These are phyloP conservation scores for Phalacrocorax brasilianus DNA, from an alignment of 2,113 vertebrate species.

Conservation along the genomic window DNA sequence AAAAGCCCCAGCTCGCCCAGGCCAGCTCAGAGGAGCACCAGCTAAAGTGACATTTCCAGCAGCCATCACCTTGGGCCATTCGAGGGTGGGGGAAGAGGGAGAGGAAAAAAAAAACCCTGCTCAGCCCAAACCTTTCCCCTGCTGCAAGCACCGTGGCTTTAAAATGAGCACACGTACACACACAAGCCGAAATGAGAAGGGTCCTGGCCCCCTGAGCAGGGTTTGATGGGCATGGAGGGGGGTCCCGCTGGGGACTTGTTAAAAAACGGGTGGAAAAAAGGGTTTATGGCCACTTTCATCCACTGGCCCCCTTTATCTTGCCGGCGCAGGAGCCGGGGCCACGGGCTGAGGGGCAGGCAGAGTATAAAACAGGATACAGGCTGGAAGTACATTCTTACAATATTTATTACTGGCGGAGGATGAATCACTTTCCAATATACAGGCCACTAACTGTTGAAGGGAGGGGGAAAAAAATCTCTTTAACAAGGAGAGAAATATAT, in stretches of 20 bases:
- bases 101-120: neutral
- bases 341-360: neutral
- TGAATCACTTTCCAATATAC: slow-evolving; percentile 52
- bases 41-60: neutral
- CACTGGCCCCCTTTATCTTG: neutral
- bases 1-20: neutral
- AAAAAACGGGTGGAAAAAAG: neutral
- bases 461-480: neutral
- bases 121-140: neutral
- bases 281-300: neutral
- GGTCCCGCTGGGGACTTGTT: no score
- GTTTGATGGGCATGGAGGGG: neutral
- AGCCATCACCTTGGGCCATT: neutral
- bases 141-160: neutral
- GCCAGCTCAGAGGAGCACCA: neutral
- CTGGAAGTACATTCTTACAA: slow-evolving; percentile 52
- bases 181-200: neutral
- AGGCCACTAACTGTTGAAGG: slow-evolving; percentile 22
- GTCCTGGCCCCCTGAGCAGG: neutral
- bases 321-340: neutral
- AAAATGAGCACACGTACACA: fast-evolving
- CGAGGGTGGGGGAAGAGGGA: neutral
- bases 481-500: slow-evolving; percentile 12
- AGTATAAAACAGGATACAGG: slow-evolving; percentile 12
- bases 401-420: slow-evolving; percentile 57